These are phyloP conservation scores for Ectemnius continuus DNA, from an alignment of 2,888 invertebrate genomes.

Conservation along the genomic window DNA sequence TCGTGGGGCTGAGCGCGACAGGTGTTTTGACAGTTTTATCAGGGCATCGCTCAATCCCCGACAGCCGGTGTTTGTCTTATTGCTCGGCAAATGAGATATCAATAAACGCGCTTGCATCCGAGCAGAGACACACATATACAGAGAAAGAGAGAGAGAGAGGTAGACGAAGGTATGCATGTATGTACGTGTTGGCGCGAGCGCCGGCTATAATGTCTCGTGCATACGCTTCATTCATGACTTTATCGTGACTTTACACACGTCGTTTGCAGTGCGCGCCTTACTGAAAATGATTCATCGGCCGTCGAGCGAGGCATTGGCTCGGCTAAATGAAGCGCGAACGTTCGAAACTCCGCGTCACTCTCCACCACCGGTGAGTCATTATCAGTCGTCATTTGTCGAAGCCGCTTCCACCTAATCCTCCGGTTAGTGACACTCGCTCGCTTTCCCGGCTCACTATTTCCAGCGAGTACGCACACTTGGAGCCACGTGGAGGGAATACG, in stretches of 20 bases:
- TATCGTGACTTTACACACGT: constrained; percentile 7
- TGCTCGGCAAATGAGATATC: constrained; percentile 3
- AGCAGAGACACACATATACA: background rate
- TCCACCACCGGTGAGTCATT: no score
- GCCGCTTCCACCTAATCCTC: no score
- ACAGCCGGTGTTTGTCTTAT: background rate
- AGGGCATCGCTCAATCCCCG: no score
- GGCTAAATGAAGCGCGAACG: background rate
- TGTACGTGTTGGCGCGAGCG: background rate
- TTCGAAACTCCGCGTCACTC: no score
- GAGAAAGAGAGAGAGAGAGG: no score
- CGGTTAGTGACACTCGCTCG: no score
- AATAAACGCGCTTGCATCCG: background rate
- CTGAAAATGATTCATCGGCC: background rate
- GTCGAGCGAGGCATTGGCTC: background rate
- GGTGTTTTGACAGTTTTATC: no score
- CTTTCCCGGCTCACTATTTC: no score
- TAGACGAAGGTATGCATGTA: background rate
- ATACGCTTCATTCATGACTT: constrained; percentile 13
- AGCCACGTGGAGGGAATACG: no score
- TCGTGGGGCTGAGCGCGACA: no score
- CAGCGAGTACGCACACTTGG: no score
- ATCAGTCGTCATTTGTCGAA: no score
- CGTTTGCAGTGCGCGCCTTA: background rate
- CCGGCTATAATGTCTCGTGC: background rate